Percentiles rank a stretch among this genome's conserved stretches.
These are phyloP conservation scores for Dasyornis broadbenti DNA, from an alignment of 2,113 vertebrate genomes.

Conservation along the genomic window DNA sequence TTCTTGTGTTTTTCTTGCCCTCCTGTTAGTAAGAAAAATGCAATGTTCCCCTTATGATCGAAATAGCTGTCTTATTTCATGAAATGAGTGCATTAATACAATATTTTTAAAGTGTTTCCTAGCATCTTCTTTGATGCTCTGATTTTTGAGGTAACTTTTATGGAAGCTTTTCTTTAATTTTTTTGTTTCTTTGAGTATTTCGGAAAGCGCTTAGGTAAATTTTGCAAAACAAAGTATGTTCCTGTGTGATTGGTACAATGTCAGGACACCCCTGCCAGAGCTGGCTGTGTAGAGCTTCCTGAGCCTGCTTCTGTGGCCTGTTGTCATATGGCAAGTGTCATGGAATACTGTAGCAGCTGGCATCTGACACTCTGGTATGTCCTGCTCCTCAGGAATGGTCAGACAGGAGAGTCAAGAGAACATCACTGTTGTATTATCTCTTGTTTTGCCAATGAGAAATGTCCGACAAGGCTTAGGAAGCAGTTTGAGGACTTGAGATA, in stretches of 20 bases:
- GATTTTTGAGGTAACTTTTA: neutral
- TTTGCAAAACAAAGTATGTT: neutral
- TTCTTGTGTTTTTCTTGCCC: neutral
- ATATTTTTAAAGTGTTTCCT: neutral
- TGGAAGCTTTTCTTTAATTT: neutral
- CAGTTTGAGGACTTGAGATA: neutral
- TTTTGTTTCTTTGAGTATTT: neutral
- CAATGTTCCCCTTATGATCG: neutral
- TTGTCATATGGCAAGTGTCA: rapidly evolving
- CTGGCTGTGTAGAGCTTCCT: neutral
- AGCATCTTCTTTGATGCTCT: neutral
- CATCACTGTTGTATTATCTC: neutral
- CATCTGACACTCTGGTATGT: neutral
- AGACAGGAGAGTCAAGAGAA: neutral
- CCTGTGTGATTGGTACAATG: neutral
- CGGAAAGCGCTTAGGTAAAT: neutral
- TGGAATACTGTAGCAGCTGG: neutral
- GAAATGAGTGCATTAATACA: neutral
- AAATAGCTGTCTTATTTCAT: neutral
- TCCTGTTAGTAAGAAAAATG: neutral
- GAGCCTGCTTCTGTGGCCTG: neutral
- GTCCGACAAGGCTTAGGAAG: neutral
- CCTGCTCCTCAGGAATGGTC: neutral
- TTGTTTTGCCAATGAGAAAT: neutral
- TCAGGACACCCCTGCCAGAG: neutral